Conservation (phyloP, 2,888 invertebrate species). For the Tenthredo mesomela region DNA sequence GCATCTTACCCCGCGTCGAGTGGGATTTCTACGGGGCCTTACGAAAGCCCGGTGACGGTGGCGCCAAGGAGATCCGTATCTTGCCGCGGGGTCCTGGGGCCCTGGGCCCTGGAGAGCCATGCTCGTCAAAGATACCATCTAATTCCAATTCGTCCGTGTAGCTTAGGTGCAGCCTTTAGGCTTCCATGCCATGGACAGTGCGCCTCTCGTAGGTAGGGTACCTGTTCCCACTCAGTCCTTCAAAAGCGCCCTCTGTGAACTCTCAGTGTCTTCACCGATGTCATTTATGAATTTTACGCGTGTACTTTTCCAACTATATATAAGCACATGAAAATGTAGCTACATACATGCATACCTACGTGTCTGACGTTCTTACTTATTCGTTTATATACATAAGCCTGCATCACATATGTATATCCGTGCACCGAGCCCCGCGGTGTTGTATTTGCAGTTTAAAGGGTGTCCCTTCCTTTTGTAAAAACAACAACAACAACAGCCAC, state of each 20-base stretch:
- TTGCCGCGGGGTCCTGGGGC: constrained; percentile 70
- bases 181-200: constrained; percentile 66
- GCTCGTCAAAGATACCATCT: constrained; percentile 76
- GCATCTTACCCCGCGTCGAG: constrained; percentile 54
- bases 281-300: constrained; percentile 15
- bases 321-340: neutral
- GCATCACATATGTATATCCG: neutral
- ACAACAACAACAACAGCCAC: constrained; percentile 27
- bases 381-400: neutral
- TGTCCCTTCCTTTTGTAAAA: constrained; percentile 20
- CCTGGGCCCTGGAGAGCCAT: constrained; percentile 62
- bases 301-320: neutral
- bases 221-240: constrained; percentile 20
- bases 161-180: constrained; percentile 62
- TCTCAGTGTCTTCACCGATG: constrained; percentile 20
- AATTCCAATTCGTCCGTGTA: constrained; percentile 74
- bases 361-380: neutral
- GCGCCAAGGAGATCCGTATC: constrained; percentile 77
- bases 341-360: neutral
- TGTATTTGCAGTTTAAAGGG: constrained; percentile 32
- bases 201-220: constrained; percentile 18
- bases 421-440: neutral
- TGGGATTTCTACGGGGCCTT: constrained; percentile 65
- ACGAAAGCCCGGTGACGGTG: constrained; percentile 76
- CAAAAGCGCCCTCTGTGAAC: constrained; percentile 26